These are phyloP conservation scores for Hyposoter dolosus DNA, from an alignment of 2,888 invertebrate genomes.

Conservation along the genomic window DNA sequence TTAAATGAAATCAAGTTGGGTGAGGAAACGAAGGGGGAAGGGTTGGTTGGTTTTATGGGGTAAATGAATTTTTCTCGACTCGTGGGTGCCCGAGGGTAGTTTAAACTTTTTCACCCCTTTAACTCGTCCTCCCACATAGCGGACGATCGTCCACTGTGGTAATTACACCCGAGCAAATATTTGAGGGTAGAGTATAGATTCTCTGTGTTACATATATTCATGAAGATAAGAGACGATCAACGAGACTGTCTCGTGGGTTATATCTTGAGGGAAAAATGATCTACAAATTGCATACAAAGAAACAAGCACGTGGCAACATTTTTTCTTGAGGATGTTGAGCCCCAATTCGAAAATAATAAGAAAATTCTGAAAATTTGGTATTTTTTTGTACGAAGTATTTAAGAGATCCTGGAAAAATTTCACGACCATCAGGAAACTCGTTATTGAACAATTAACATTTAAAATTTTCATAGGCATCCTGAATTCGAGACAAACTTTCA, in stretches of 20 bases:
- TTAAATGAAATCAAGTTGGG: conserved; percentile 54
- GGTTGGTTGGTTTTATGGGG: conserved; percentile 32
- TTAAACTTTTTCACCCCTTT: conserved; percentile 60
- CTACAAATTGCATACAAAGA: neutral
- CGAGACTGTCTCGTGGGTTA: conserved; percentile 27
- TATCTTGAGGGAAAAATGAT: conserved; percentile 16
- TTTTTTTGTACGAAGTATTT: too few species aligned
- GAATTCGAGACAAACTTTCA: neutral
- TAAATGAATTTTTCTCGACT: conserved; percentile 60
- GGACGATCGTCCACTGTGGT: conserved; percentile 64
- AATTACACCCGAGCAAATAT: conserved; percentile 74
- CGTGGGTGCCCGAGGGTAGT: conserved; percentile 33
- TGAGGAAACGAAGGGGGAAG: conserved; percentile 36
- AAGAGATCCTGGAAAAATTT: too few species aligned
- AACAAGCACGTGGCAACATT: too few species aligned
- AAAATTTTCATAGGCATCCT: too few species aligned
- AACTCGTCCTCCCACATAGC: conserved; percentile 41
- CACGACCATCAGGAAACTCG: too few species aligned
- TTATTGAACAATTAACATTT: too few species aligned
- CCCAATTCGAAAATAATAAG: too few species aligned
- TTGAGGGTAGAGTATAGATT: conserved; percentile 67
- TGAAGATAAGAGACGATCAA: conserved; percentile 42
- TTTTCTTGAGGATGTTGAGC: too few species aligned
- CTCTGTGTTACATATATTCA: conserved; percentile 53
- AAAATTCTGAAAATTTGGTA: too few species aligned